These are phyloP conservation scores for Heloderma charlesbogerti DNA, from an alignment of 2,113 vertebrate species.

Conservation along the genomic window DNA sequence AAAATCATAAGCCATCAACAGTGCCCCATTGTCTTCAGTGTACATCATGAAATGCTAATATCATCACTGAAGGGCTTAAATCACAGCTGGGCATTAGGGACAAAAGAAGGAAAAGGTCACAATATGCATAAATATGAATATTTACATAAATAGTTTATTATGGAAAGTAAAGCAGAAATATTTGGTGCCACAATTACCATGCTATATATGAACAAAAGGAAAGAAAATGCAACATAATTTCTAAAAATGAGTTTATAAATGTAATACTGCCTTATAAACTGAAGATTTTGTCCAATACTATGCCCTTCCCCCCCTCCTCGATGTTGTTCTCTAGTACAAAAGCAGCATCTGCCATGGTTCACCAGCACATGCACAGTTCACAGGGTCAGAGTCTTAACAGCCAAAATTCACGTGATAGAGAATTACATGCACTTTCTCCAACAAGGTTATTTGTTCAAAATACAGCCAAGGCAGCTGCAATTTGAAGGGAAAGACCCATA, in stretches of 20 bases:
- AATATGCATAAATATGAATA: slow-evolving; percentile 25
- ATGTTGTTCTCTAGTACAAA: neutral
- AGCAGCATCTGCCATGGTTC: neutral
- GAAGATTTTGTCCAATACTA: neutral
- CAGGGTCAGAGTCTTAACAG: neutral
- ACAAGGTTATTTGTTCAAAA: neutral
- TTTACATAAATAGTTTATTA: slow-evolving; percentile 20
- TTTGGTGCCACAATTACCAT: neutral
- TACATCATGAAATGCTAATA: slow-evolving; percentile 14
- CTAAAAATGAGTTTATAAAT: neutral
- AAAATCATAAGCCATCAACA: slow-evolving; percentile 9
- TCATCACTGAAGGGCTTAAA: slow-evolving; percentile 6
- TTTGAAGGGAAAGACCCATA: neutral
- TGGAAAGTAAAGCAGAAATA: slow-evolving; percentile 1
- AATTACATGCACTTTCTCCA: neutral
- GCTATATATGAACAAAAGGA: neutral
- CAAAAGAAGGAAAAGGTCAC: slow-evolving; percentile 27
- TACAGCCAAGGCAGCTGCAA: neutral
- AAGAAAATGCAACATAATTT: neutral
- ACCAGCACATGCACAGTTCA: neutral
- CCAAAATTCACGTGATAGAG: neutral
- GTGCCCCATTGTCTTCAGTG: neutral
- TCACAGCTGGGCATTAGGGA: slow-evolving; percentile 25
- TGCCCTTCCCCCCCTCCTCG: too few species aligned
- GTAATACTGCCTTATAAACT: neutral